Evolutionary conservation across 1,140 invertebrate genomes (phyloP).

Genomic region (Sycophaga agraensis): DNA sequence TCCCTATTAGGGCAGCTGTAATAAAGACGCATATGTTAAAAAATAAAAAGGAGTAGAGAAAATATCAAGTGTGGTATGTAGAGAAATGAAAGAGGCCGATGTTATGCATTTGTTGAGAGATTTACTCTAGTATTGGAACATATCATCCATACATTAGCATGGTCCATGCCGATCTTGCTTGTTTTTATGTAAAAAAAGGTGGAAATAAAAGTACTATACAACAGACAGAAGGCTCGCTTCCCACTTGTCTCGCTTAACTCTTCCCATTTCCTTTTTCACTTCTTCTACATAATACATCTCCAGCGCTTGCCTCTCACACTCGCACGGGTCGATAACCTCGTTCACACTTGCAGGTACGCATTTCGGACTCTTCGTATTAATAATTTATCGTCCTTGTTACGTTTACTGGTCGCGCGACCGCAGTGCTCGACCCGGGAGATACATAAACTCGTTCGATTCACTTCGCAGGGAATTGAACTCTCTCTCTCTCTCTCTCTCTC

Average conservation of each 20-base stretch:
- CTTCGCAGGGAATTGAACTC: no score
- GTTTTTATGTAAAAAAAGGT: constrained; percentile 55
- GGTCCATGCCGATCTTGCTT: constrained; percentile 52
- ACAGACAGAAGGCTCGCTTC: constrained; percentile 48
- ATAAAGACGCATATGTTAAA: background rate
- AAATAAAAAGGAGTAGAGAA: background rate
- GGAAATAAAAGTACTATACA: constrained; percentile 59
- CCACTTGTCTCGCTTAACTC: constrained; percentile 31
- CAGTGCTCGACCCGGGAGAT: background rate
- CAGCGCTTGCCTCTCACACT: constrained; percentile 16
- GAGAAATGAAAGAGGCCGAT: constrained; percentile 17
- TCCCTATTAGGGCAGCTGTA: background rate
- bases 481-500: no score
- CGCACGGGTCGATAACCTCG: constrained; percentile 19
- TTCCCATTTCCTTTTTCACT: constrained; percentile 14
- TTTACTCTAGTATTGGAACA: constrained; percentile 56
- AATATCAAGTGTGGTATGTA: background rate
- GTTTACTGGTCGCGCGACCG: background rate
- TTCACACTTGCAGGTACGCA: background rate
- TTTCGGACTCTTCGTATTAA: background rate
- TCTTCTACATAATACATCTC: constrained; percentile 27
- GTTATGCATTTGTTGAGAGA: constrained; percentile 48
- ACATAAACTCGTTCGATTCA: background rate
- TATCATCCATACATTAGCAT: constrained; percentile 55
- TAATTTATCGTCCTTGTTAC: background rate